Evolutionary conservation across 53 echinoderm and acorn worm species (phyloP).

Genomic region (Temnopleurus reevesii): DNA sequence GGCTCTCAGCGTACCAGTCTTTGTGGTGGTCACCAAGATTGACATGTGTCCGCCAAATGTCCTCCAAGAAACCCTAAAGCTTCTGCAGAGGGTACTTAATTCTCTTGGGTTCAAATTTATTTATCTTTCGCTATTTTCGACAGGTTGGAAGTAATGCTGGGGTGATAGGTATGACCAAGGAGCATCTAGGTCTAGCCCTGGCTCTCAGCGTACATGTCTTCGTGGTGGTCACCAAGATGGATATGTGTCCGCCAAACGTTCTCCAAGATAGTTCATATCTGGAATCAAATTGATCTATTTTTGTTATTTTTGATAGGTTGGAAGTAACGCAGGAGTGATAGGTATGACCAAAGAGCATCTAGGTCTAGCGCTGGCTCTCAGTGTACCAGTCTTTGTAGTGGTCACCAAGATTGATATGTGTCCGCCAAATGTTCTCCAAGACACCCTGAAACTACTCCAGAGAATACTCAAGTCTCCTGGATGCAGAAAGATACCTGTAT

Average conservation of each 20-base stretch:
- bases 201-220: slow-evolving; percentile 94
- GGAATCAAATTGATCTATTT: too few relatives aligned
- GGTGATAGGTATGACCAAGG: slow-evolving; percentile 97
- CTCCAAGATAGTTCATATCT: slow-evolving; percentile 87
- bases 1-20: slow-evolving; percentile 95
- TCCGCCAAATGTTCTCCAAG: slow-evolving; percentile 95
- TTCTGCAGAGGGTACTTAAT: slow-evolving; percentile 92
- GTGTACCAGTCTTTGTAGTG: slow-evolving; percentile 96
- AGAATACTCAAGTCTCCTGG: slow-evolving; percentile 98
- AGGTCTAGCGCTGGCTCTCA: slow-evolving; percentile 95
- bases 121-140: too few relatives aligned
- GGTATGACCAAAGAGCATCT: slow-evolving; percentile 99
- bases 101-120: too few relatives aligned
- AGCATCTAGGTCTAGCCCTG: slow-evolving; percentile 89
- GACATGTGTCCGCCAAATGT: slow-evolving; percentile 99
- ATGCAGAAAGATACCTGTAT: slow-evolving; percentile 94
- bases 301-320: slow-evolving; percentile 87
- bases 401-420: slow-evolving; percentile 99
- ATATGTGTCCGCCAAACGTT: slow-evolving; percentile 96
- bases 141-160: slow-evolving; percentile 97
- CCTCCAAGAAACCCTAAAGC: slow-evolving; percentile 91
- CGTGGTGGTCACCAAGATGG: slow-evolving; percentile 94
- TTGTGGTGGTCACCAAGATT: slow-evolving; percentile 98
- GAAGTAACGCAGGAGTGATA: slow-evolving; percentile 96
- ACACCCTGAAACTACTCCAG: slow-evolving; percentile 91